A percentile compares a stretch with the other conserved stretches of the same genome.
Evolutionary conservation across 1,140 invertebrate species (phyloP).

Genomic region (Galendromus occidentalis): DNA sequence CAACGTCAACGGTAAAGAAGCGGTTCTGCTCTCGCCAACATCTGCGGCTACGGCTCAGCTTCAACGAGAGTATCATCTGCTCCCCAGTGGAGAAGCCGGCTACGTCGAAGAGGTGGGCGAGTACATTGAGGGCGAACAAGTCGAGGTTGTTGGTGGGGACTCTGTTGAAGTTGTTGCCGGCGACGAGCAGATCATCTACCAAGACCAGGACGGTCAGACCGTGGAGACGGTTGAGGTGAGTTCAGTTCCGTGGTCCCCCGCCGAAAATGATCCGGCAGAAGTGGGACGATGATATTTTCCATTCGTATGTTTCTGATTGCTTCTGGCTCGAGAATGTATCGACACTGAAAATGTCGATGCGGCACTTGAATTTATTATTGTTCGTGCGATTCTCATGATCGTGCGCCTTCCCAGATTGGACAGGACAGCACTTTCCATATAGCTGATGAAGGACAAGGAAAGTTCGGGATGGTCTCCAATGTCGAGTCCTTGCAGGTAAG

Average conservation of each 20-base stretch:
- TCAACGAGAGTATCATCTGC: conserved; percentile 3
- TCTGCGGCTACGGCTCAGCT: neutral
- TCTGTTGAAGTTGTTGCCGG: conserved; percentile 3
- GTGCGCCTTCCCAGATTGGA: neutral
- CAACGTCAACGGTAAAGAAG: conserved; percentile 3
- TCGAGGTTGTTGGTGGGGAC: neutral
- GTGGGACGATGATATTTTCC: neutral
- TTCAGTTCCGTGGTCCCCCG: neutral
- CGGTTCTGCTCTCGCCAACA: neutral
- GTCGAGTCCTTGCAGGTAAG: conserved; percentile 10
- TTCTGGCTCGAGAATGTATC: neutral
- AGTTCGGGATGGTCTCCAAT: conserved; percentile 8
- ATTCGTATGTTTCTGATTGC: neutral
- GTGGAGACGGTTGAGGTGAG: conserved; percentile 1
- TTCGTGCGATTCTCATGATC: no score
- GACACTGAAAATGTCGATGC: neutral
- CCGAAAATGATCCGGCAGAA: neutral
- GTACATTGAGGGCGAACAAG: neutral
- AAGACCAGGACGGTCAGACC: neutral
- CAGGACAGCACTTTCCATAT: conserved; percentile 8
- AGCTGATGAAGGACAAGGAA: conserved; percentile 6
- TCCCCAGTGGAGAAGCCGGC: neutral
- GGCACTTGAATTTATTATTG: neutral
- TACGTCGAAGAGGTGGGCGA: conserved; percentile 2
- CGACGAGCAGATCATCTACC: conserved; percentile 11